Conservation (phyloP, 2,113 vertebrate species). For the Bubo scandiacus region DNA sequence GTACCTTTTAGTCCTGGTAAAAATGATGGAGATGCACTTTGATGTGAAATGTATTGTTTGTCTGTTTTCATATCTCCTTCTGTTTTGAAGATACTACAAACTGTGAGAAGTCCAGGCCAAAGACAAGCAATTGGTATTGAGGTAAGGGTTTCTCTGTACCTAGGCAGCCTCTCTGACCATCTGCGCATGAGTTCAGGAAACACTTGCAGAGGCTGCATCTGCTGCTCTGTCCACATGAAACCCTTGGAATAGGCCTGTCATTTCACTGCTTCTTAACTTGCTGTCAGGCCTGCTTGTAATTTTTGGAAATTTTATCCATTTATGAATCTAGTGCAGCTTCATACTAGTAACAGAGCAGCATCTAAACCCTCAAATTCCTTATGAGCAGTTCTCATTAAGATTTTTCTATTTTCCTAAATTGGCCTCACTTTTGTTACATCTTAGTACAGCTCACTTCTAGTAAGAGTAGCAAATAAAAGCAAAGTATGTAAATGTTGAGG, state of each 20-base stretch:
- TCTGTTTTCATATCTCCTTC: neutral
- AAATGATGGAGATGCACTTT: neutral
- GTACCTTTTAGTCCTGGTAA: neutral
- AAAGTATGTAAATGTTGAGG: neutral
- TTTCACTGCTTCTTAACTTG: neutral
- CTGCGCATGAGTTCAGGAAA: neutral
- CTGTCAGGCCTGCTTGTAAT: neutral
- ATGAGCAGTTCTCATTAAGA: neutral
- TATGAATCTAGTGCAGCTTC: neutral
- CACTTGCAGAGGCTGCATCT: neutral
- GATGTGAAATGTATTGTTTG: neutral
- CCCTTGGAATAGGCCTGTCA: neutral
- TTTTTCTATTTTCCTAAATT: neutral
- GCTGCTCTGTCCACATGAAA: neutral
- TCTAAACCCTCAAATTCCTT: neutral
- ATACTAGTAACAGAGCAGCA: neutral
- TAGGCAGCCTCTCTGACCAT: neutral
- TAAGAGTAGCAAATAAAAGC: neutral
- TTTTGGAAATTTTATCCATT: neutral
- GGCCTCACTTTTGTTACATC: neutral
- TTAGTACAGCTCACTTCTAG: neutral
- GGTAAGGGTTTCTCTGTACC: slow-evolving; percentile 70
- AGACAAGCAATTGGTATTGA: slow-evolving; percentile 93
- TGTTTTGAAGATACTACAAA: slow-evolving; percentile 89
- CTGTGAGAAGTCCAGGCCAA: slow-evolving; percentile 88